A percentile compares a stretch with the other conserved stretches of the same genome.
Evolutionary conservation across 92 coral and sea anemone species (phyloP).

Genomic region (Nematostella vectensis): DNA sequence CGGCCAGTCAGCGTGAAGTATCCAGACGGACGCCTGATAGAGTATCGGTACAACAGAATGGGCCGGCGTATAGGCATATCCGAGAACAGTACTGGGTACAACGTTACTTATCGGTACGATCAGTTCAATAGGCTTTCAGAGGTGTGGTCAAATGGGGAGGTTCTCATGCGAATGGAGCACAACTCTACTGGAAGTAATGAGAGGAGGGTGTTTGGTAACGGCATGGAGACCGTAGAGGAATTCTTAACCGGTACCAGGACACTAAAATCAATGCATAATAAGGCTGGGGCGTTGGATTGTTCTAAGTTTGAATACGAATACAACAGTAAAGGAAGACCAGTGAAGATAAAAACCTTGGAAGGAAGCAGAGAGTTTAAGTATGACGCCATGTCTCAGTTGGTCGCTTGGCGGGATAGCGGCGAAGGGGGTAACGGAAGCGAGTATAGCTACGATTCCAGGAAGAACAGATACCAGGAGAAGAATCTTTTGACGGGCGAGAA

Average conservation of each 20-base stretch:
- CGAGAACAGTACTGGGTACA: constrained; percentile 28
- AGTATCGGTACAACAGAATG: constrained; percentile 34
- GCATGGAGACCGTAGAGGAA: constrained; percentile 28
- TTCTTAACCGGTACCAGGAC: constrained; percentile 26
- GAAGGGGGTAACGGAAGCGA: constrained; percentile 14
- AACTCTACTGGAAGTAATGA: constrained; percentile 33
- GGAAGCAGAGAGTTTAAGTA: constrained; percentile 42
- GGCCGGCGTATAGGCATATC: constrained; percentile 46
- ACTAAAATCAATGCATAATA: constrained; percentile 25
- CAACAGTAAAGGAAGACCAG: constrained; percentile 51
- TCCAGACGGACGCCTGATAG: constrained; percentile 39
- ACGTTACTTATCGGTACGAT: constrained; percentile 46
- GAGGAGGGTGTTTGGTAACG: constrained; percentile 56
- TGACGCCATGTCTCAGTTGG: constrained; percentile 59
- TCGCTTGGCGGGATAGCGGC: constrained; percentile 36
- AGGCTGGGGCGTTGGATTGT: constrained; percentile 22
- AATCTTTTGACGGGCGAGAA: constrained; percentile 15
- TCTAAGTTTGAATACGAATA: constrained; percentile 51
- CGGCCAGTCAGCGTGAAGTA: constrained; percentile 40
- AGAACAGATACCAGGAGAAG: constrained; percentile 39
- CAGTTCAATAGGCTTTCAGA: constrained; percentile 26
- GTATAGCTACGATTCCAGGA: constrained; percentile 52
- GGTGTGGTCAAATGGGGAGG: constrained; percentile 19
- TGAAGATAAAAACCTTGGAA: constrained; percentile 30
- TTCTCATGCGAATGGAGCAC: constrained; percentile 32